phyloP scores from a whole-genome alignment of 2,113 vertebrate species.

The Dasyornis broadbenti region DNA sequence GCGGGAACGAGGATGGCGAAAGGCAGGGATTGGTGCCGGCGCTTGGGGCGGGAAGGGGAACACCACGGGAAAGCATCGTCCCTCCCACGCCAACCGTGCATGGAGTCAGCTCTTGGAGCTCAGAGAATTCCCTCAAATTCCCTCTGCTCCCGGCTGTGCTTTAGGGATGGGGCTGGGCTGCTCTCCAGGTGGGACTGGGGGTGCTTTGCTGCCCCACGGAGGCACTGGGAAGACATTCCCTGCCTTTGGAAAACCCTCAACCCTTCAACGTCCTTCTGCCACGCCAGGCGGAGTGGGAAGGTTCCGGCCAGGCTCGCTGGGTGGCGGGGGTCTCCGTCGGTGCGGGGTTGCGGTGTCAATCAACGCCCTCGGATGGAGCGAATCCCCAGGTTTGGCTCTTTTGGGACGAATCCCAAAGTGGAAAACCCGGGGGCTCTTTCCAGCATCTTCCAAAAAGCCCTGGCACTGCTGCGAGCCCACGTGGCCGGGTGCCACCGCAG shows the following conservation, averaged over 20 bases:
- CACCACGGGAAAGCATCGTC: rapidly evolving
- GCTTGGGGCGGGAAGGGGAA: background rate
- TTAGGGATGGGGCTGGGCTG: background rate
- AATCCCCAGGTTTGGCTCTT: background rate
- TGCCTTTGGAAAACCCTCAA: constrained; percentile 5
- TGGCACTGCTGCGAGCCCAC: rapidly evolving
- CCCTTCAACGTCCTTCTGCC: constrained; percentile 38
- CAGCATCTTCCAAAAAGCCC: background rate
- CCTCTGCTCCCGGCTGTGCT: background rate
- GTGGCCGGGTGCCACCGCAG: rapidly evolving
- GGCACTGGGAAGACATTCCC: background rate
- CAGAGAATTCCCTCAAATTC: background rate
- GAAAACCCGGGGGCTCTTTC: background rate
- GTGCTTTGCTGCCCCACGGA: rapidly evolving
- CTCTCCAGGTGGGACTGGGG: background rate
- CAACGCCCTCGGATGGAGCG: background rate
- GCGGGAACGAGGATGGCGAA: background rate
- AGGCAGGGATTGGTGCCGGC: background rate
- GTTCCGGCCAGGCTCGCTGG: background rate
- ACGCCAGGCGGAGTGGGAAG: background rate
- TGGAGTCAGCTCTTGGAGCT: background rate
- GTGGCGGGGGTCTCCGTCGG: background rate
- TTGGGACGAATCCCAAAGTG: rapidly evolving
- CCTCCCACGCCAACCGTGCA: rapidly evolving
- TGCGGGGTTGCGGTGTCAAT: rapidly evolving